Base-by-base conservation (phyloP, 2,888 invertebrate species). In the Pristionchus entomophagus region DNA sequence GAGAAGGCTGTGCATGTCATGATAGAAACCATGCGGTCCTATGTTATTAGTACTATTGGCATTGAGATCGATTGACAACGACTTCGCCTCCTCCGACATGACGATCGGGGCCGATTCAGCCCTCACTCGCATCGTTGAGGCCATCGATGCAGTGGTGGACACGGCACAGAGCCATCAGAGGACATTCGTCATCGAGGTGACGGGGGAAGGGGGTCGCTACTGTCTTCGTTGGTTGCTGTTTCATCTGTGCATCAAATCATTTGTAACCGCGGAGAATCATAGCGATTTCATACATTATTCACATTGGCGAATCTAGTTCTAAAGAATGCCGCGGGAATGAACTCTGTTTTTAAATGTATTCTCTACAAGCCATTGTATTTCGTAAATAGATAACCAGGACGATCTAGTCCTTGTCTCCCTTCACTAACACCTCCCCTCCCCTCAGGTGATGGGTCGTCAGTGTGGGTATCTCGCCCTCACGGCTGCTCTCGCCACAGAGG, bases 71-170 rank as follows among this genome's bases (percentile, higher is more conserved):
- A 88, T 89, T 62, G 88, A 88, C 62, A 89, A 89, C 94, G 99
- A 99, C 95, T 99, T 99, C 95, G 99, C 98, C 94, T 99, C 99
- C 87, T 99, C 99, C 53, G 99, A 99, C 94, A 99, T 99, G 98
- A 99, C 99, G 84, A 98, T 99, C 93, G 99, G 89, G 14, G 97
- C 98, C 4, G 98, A 99, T 94, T 97, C 97, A 17, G 98, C 99
- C 19, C 95, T 99, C 90, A 98, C 98, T 94, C 96, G 98, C 90
- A 99, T 99, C 92, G 97, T 99, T 93, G 99, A 99, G 94, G 97
- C 97, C 49, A 97, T 97, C 92, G 99, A 99, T 95, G 97, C 98
- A 78, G 99, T 99, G 93, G 96, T 96, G 81, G 97, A 97, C 92
- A 99, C 99, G 19, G 99, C 99, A 0, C 97, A 97, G 91, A 94